Evolutionary conservation across 2,113 vertebrate genomes (phyloP), one percentile per base, ranked within the genome.

Genomic region (Toxotes jaculatrix): DNA sequence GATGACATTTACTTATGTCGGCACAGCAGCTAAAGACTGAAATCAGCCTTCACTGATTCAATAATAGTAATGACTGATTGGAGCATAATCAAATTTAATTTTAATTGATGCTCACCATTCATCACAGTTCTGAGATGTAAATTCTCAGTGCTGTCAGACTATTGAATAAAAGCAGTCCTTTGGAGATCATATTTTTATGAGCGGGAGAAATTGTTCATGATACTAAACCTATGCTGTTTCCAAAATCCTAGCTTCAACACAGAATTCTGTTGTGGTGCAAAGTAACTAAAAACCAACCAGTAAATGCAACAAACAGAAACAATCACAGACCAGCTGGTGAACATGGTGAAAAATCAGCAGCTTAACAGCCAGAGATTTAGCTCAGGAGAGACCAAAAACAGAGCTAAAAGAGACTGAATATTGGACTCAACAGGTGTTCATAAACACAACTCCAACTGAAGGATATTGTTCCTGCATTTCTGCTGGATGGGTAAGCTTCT

Each of bases 41-140:
- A 77, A 65, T 80, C 73, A 65, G 21, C 64, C 14, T 19, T 56
- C 53, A 23, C 53, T 66, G 13, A 76, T 83, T 72, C 36, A 75
- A 80, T 91, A 72, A 80, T 14, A 23, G 32, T 51, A 40, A 51
- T 12, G 34, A 67, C 32, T 43, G 31, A 60, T 13, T 51, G 66
- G 34, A 55, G 34, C 17, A 11, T 80, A 72, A 84, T 84, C 34
- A n/a, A 79, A 73, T 79, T 84, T n/a, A 23, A 27, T 47, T 31
- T 27, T 27, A 27, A 40, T 65, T 57, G 72, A 66, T 38, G 69
- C 56, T 80, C 42, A 51, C 0, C 47, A 53, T 40, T 60, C 31
- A 43, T 73, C 16, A 47, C 34, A 11, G 62, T 27, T 51, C 13
- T 36, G n/a, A 79, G 66, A 73, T 9, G 66, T 60, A 36, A 63